Evolutionary conservation across 2,888 invertebrate genomes (phyloP).

Genomic region (Epistrophe grossulariae): DNA sequence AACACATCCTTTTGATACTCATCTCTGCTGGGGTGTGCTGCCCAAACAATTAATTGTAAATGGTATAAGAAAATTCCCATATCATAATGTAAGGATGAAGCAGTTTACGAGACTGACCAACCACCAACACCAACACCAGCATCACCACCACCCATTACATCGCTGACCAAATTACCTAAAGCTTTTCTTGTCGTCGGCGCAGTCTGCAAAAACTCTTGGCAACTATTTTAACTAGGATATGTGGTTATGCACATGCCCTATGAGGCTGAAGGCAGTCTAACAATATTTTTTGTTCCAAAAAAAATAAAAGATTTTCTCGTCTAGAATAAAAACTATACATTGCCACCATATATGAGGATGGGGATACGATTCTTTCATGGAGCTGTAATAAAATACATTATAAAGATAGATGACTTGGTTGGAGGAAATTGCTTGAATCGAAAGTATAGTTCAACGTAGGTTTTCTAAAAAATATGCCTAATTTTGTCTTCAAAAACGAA

Average conservation of each 20-base stretch:
- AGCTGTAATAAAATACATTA: background rate
- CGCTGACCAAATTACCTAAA: conserved; percentile 2
- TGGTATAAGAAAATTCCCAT: conserved; percentile 41
- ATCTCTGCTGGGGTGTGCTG: conserved; percentile 42
- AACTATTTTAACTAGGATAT: conserved; percentile 26
- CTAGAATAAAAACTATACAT: conserved; percentile 18
- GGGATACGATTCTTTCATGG: conserved; percentile 35
- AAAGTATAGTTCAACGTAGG: too few relatives aligned
- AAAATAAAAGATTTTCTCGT: conserved; percentile 14
- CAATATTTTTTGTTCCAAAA: conserved; percentile 12
- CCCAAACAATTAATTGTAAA: conserved; percentile 51
- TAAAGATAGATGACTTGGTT: background rate
- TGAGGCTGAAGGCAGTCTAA: conserved; percentile 2
- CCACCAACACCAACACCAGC: background rate
- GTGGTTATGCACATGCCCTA: background rate
- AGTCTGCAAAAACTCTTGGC: conserved; percentile 30
- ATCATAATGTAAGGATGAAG: background rate
- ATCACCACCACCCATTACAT: conserved; percentile 15
- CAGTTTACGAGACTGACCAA: background rate
- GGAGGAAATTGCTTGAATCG: background rate
- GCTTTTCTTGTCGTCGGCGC: conserved; percentile 40
- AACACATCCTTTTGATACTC: conserved; percentile 71
- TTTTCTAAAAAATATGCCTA: too few relatives aligned
- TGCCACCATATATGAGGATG: background rate
- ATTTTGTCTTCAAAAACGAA: too few relatives aligned